Percentiles rank a stretch among this genome's conserved stretches.
These are phyloP conservation scores for Galendromus occidentalis DNA, from an alignment of 1,140 invertebrate genomes.

Conservation along the genomic window DNA sequence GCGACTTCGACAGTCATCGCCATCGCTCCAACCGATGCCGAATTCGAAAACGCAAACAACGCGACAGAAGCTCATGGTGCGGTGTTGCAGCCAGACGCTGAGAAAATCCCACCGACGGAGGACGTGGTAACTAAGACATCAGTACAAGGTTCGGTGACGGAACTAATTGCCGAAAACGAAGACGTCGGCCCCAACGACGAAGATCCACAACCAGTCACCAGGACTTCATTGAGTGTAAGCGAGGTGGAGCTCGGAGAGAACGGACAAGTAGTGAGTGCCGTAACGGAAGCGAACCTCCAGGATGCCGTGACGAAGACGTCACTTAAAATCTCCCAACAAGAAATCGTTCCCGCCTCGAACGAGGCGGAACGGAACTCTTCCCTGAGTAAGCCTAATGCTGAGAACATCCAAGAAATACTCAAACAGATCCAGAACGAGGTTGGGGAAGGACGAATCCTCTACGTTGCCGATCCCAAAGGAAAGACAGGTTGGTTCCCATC, in stretches of 20 bases:
- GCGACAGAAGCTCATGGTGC: too few relatives aligned
- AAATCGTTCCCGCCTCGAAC: not conserved
- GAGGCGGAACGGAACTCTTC: not conserved
- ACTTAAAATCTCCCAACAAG: not conserved
- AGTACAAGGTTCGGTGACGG: not conserved
- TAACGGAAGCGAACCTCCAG: not conserved
- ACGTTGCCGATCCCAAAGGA: slow-evolving; percentile 6
- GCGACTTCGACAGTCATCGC: too few relatives aligned
- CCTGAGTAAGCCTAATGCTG: not conserved
- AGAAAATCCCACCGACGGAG: not conserved
- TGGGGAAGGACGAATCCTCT: not conserved
- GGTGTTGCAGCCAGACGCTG: too few relatives aligned
- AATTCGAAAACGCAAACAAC: too few relatives aligned
- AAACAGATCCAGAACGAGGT: slow-evolving; percentile 6
- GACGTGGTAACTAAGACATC: not conserved
- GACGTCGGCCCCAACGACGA: not conserved
- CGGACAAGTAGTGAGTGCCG: not conserved
- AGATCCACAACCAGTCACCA: not conserved
- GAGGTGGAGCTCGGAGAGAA: not conserved
- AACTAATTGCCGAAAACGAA: not conserved
- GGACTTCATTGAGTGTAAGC: not conserved
- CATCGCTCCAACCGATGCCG: too few relatives aligned
- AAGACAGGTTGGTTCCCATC: not conserved
- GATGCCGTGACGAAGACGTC: slow-evolving; percentile 6
- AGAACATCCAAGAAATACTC: slow-evolving; percentile 1